Evolutionary conservation across 2,797 vertebrate species (phyloP).

Genomic region (Siniperca scherzeri): DNA sequence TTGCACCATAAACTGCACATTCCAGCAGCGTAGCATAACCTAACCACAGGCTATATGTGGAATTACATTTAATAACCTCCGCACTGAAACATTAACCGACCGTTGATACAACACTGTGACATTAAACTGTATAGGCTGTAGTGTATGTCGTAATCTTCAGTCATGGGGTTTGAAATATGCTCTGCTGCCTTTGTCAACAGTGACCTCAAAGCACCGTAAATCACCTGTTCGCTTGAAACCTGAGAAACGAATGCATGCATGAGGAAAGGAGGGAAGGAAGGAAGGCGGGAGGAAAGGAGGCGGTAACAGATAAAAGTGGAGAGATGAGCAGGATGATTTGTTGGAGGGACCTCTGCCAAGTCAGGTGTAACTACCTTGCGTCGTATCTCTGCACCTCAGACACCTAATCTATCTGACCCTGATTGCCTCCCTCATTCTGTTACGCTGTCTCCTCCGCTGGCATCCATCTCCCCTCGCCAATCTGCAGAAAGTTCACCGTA

Average conservation of each 20-base stretch:
- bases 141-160: conserved; percentile 46
- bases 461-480: conserved; percentile 43
- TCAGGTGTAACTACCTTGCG: conserved; percentile 71
- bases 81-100: conserved; percentile 33
- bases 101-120: conserved; percentile 34
- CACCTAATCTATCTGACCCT: conserved; percentile 68
- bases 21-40: conserved; percentile 8
- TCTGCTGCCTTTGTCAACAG: conserved; percentile 64
- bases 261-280: conserved; percentile 19
- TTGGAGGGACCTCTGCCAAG: conserved; percentile 63
- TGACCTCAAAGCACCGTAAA: conserved; percentile 64
- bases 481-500: conserved; percentile 33
- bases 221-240: conserved; percentile 64
- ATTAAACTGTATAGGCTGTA: conserved; percentile 34
- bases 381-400: conserved; percentile 72
- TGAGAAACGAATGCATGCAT: conserved; percentile 43
- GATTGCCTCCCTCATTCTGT: conserved; percentile 60
- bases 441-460: conserved; percentile 27
- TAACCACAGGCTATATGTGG: conserved; percentile 1
- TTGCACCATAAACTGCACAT: conserved; percentile 28
- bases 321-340: conserved; percentile 67
- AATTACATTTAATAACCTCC: conserved; percentile 34
- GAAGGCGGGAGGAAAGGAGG: conserved; percentile 20
- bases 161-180: conserved; percentile 64
- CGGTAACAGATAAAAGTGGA: conserved; percentile 46